Percentiles rank a stretch among this genome's conserved stretches.
These are phyloP conservation scores for Sipha maydis DNA, from an alignment of 2,888 invertebrate species.

Conservation along the genomic window DNA sequence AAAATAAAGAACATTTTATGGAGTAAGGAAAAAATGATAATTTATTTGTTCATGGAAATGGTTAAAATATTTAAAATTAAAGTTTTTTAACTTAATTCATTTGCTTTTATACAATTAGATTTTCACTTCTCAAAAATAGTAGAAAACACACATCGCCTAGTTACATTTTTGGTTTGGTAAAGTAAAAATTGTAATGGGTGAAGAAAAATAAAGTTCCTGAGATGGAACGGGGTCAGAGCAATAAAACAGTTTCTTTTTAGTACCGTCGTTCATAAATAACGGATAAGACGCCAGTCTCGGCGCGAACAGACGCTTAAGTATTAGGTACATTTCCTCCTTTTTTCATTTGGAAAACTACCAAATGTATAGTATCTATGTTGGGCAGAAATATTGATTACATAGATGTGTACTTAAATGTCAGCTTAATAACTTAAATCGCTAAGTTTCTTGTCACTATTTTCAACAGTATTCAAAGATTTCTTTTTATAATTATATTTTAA, in stretches of 20 bases:
- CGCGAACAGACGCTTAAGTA: slow-evolving; percentile 50
- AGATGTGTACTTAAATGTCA: slow-evolving; percentile 11
- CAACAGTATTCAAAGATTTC: neutral
- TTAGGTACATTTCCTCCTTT: slow-evolving; percentile 45
- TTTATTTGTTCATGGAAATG: neutral
- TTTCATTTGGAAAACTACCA: slow-evolving; percentile 59
- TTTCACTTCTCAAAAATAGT: slow-evolving; percentile 29
- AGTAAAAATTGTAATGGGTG: slow-evolving; percentile 1
- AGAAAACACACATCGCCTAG: slow-evolving; percentile 1
- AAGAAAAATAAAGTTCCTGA: slow-evolving; percentile 46
- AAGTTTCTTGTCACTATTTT: slow-evolving; percentile 3
- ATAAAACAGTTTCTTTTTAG: slow-evolving; percentile 58
- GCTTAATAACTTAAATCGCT: slow-evolving; percentile 42
- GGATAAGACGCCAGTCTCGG: slow-evolving; percentile 61
- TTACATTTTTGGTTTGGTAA: slow-evolving; percentile 38
- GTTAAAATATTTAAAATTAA: neutral
- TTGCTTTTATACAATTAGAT: slow-evolving; percentile 47
- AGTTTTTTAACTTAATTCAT: slow-evolving; percentile 25
- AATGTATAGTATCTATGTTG: slow-evolving; percentile 43
- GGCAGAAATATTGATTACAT: slow-evolving; percentile 28
- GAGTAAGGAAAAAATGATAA: neutral
- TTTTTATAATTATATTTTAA: neutral
- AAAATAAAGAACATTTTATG: neutral
- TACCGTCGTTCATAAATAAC: slow-evolving; percentile 60
- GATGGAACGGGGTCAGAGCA: slow-evolving; percentile 57